phyloP scores from a whole-genome alignment of 2,797 vertebrate genomes.

The Orientallactaga sibirica region DNA sequence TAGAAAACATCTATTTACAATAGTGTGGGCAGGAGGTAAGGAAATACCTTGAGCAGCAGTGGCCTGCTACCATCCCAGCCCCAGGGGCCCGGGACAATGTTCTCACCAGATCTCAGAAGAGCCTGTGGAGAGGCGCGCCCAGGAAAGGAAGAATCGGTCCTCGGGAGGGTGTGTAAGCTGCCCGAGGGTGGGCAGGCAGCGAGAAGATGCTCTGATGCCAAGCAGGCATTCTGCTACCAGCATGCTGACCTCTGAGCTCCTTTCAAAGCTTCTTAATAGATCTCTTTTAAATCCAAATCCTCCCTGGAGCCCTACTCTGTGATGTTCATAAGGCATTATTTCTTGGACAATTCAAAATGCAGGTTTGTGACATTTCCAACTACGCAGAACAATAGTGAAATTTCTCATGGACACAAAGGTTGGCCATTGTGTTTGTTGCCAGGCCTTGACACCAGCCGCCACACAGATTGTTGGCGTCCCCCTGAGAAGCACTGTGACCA shows the following conservation, averaged over 20 bases:
- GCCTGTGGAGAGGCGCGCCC: background rate
- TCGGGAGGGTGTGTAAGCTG: background rate
- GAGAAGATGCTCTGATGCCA: background rate
- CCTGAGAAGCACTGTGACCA: background rate
- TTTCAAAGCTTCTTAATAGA: background rate
- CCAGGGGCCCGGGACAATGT: no score
- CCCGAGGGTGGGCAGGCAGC: no score
- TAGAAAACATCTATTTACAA: background rate
- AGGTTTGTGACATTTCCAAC: background rate
- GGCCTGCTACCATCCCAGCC: no score
- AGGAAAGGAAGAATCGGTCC: background rate
- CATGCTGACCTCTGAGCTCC: background rate
- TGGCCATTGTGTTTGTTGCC: background rate
- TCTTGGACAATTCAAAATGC: background rate
- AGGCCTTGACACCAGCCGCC: background rate
- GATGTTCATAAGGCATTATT: background rate
- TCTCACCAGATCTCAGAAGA: no score
- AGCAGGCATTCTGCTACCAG: background rate
- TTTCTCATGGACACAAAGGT: background rate
- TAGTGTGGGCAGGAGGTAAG: background rate
- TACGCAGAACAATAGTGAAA: background rate
- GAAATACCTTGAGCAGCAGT: background rate
- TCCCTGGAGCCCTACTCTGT: background rate
- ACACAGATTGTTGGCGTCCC: background rate
- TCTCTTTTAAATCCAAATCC: background rate